Conservation (phyloP, 2,888 invertebrate species). For the Papilio demoleus region DNA sequence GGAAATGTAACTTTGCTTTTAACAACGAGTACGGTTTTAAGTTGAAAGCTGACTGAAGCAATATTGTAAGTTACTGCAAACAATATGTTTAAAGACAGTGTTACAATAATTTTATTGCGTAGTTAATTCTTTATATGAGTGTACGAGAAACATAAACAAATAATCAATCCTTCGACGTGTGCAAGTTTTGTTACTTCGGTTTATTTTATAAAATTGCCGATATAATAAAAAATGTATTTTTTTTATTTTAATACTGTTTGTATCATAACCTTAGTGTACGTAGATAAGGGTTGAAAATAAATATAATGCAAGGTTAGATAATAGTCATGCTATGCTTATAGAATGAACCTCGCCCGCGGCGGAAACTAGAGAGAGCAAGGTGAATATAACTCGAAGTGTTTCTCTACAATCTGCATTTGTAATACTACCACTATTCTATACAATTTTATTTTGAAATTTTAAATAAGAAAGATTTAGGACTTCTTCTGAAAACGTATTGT, state of each 20-base stretch:
- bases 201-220: too few relatives aligned
- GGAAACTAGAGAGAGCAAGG: background rate
- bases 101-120: background rate
- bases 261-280: too few relatives aligned
- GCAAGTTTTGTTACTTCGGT: too few relatives aligned
- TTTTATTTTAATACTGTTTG: too few relatives aligned
- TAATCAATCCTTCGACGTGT: too few relatives aligned
- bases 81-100: background rate
- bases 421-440: background rate
- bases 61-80: background rate
- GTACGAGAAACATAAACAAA: too few relatives aligned
- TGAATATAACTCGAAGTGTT: background rate
- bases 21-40: constrained; percentile 16
- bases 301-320: constrained; percentile 17
- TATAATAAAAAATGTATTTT: too few relatives aligned
- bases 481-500: too few relatives aligned
- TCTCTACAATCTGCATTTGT: background rate
- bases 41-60: background rate
- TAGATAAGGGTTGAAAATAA: background rate
- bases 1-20: constrained; percentile 15
- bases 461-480: too few relatives aligned
- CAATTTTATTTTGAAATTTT: too few relatives aligned
- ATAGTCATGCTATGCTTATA: constrained; percentile 15
- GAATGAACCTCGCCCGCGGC: constrained; percentile 13
- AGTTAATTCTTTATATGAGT: background rate